Evolutionary conservation across 2,888 invertebrate genomes (phyloP).

Genomic region (Escarpia spicata): DNA sequence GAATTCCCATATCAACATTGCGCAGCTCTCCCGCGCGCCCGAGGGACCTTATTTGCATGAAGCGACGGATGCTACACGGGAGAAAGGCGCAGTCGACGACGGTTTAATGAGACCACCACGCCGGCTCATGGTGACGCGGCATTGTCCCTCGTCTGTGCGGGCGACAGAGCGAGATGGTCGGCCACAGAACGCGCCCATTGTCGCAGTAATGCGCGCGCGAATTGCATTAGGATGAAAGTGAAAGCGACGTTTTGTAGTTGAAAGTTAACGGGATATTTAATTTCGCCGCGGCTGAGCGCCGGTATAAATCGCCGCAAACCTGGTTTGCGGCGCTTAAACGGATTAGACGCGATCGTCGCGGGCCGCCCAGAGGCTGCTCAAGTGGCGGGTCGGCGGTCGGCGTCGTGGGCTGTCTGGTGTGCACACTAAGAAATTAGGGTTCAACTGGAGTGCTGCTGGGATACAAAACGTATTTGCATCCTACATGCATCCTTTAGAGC

Average conservation of each 20-base stretch:
- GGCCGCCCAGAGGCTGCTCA: neutral
- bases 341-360: neutral
- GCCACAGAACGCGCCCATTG: neutral
- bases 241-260: constrained; percentile 16
- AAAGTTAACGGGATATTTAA: constrained; percentile 13
- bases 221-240: constrained; percentile 6
- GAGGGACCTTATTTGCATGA: neutral
- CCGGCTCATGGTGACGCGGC: neutral
- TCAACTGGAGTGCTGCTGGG: too few species aligned
- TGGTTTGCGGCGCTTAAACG: neutral
- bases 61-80: neutral
- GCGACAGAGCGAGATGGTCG: neutral
- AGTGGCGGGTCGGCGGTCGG: neutral
- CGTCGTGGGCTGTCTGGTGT: neutral
- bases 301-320: neutral
- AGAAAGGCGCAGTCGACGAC: neutral
- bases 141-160: neutral
- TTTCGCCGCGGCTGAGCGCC: neutral
- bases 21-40: neutral
- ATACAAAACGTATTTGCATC: too few species aligned
- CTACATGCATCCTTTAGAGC: too few species aligned
- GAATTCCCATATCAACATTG: neutral
- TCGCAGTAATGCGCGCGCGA: neutral
- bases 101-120: neutral
- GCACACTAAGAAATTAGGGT: too few species aligned